Conservation (phyloP, 1,140 invertebrate genomes). For the Glossosoma conforme region DNA sequence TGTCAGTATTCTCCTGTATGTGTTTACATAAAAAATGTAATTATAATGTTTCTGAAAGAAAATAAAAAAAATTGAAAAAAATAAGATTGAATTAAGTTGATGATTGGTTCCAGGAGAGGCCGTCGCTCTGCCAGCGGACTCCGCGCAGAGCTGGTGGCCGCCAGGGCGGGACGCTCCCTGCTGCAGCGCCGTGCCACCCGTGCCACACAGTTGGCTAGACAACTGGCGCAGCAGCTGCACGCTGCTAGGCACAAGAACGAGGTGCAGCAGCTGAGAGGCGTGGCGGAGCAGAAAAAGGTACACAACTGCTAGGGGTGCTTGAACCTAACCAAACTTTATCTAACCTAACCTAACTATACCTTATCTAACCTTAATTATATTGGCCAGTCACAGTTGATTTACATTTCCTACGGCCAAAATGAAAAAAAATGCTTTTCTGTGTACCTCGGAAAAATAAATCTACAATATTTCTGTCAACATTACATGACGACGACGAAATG, state of each 20-base stretch:
- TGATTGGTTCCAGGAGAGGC: constrained; percentile 17
- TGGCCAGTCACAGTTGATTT: too few relatives aligned
- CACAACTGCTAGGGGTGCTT: too few relatives aligned
- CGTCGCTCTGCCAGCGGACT: constrained; percentile 4
- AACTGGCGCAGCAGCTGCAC: constrained; percentile 11
- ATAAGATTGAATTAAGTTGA: background rate
- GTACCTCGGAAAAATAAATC: too few relatives aligned
- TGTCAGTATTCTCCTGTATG: too few relatives aligned
- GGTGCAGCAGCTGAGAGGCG: constrained; percentile 5
- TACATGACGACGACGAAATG: too few relatives aligned
- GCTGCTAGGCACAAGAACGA: background rate
- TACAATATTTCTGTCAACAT: too few relatives aligned
- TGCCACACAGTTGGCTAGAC: constrained; percentile 18
- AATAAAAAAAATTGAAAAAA: background rate
- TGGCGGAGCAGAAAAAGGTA: constrained; percentile 22
- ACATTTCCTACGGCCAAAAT: too few relatives aligned
- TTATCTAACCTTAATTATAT: too few relatives aligned
- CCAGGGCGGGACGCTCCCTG: constrained; percentile 18
- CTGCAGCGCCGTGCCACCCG: constrained; percentile 17
- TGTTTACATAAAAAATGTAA: too few relatives aligned
- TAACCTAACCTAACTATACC: too few relatives aligned
- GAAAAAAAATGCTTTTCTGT: too few relatives aligned
- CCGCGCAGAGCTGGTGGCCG: constrained; percentile 15
- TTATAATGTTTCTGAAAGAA: background rate
- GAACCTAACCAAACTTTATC: too few relatives aligned